Evolutionary conservation across 2,888 invertebrate species (phyloP).

Genomic region (Willowsia nigromaculata): DNA sequence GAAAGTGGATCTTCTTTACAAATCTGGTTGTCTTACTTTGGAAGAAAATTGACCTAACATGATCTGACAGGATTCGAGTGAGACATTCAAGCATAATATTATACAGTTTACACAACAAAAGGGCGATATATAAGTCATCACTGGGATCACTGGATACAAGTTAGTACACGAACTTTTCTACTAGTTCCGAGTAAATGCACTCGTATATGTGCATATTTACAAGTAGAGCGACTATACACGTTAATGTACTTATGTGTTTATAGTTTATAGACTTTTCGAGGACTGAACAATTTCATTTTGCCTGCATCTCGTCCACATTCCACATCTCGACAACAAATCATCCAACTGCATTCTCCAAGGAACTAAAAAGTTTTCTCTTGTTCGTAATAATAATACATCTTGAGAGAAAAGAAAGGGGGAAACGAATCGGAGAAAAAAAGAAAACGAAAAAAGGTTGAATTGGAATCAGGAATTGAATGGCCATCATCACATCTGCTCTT

Average conservation of each 20-base stretch:
- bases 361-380: constrained; percentile 47
- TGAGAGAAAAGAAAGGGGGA: constrained; percentile 28
- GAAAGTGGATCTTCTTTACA: not conserved
- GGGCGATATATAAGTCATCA: constrained; percentile 41
- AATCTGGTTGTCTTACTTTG: constrained; percentile 13
- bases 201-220: not conserved
- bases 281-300: not conserved
- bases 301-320: not conserved
- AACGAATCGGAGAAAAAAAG: not conserved
- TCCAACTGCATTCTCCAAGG: constrained; percentile 50
- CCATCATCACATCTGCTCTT: constrained; percentile 52
- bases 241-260: too few relatives aligned
- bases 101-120: constrained; percentile 14
- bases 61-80: constrained; percentile 32
- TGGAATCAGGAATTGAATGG: constrained; percentile 45
- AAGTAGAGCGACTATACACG: not conserved
- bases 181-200: not conserved
- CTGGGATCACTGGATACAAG: not conserved
- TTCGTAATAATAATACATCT: constrained; percentile 37
- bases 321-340: constrained; percentile 49
- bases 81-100: constrained; percentile 29
- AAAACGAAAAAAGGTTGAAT: constrained; percentile 29
- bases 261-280: not conserved
- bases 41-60: constrained; percentile 48
- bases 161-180: not conserved